Base-by-base conservation (phyloP, 2,113 vertebrate genomes). In the Nanorana parkeri region DNA sequence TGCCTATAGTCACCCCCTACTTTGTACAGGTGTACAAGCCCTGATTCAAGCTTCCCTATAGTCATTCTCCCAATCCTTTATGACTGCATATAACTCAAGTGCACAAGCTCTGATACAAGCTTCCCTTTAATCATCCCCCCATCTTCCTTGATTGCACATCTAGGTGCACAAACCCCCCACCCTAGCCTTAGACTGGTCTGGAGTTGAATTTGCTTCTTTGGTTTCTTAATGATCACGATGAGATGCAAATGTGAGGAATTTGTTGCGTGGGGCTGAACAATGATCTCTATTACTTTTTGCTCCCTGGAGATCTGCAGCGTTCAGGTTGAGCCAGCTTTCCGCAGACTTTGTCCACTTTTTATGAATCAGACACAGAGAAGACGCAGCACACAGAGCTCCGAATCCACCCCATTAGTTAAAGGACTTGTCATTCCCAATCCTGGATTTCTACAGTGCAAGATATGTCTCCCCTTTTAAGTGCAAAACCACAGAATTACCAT, bases 401-500 rank as follows among this genome's bases (percentile, higher is more conserved):
- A 92, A 92, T 91, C 92, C 89, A 89, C 88, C 92, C 93, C 92
- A 92, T 94, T 96, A 94, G 92, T 93, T 92, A 93, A 94, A 95
- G 91, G 87, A 92, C 92, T 93, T 94, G 93, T 94, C 94, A 94
- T 90, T 90, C 89, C 91, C 92, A 92, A 92, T 95, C 92, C 89
- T 78, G 84, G 87, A 92, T 92, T 91, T 89, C 92, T 93, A 92
- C 92, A 91, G 88, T 85, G 87, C 87, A 91, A 91, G 91, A 95
- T 94, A 93, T 90, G 89, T 92, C 92, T 94, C 90, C 89, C 92
- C 93, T 96, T 95, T 94, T 94, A 95, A 94, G 94, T 94, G 94
- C 93, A 94, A 94, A 96, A 96, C 91, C 91, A 90, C 92, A 93
- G 95, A 92, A 95, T 95, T 94, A 95, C 89, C 92, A 93, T 95